phyloP scores from a whole-genome alignment of 2,797 vertebrate species.

The Fundulus diaphanus region DNA sequence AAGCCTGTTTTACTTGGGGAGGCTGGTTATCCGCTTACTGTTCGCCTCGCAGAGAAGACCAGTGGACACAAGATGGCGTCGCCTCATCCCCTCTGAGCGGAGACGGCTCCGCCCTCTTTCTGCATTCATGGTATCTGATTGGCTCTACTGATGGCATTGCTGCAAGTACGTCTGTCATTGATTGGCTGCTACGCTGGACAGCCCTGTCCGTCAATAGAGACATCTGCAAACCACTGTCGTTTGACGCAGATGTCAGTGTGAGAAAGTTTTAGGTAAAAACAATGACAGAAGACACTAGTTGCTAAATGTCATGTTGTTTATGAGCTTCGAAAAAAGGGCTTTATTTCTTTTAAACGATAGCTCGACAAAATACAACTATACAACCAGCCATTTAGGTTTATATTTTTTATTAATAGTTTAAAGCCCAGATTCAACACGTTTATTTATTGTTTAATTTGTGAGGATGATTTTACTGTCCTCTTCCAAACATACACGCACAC shows the following conservation, averaged over 20 bases:
- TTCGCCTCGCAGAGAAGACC: conserved; percentile 63
- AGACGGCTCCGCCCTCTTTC: conserved; percentile 13
- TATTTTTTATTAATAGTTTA: background rate
- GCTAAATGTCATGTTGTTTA: background rate
- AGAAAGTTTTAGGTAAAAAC: too few species aligned
- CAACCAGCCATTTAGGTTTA: background rate
- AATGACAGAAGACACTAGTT: background rate
- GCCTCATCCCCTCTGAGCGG: background rate
- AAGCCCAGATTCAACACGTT: background rate
- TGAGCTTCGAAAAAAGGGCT: background rate
- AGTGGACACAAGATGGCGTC: conserved; percentile 80
- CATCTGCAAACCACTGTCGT: background rate
- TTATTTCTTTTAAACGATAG: background rate
- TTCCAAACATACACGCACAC: background rate
- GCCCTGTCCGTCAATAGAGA: conserved; percentile 10
- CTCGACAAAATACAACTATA: background rate
- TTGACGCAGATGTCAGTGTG: background rate
- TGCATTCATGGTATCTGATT: conserved; percentile 33
- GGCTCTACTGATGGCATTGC: background rate
- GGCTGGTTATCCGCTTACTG: conserved; percentile 57
- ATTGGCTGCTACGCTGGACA: conserved; percentile 38
- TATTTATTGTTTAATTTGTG: background rate
- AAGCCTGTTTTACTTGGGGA: conserved; percentile 65
- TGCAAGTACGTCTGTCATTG: background rate
- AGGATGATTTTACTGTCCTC: background rate